Conservation (phyloP, 2,113 vertebrate genomes). For the Castor canadensis region DNA sequence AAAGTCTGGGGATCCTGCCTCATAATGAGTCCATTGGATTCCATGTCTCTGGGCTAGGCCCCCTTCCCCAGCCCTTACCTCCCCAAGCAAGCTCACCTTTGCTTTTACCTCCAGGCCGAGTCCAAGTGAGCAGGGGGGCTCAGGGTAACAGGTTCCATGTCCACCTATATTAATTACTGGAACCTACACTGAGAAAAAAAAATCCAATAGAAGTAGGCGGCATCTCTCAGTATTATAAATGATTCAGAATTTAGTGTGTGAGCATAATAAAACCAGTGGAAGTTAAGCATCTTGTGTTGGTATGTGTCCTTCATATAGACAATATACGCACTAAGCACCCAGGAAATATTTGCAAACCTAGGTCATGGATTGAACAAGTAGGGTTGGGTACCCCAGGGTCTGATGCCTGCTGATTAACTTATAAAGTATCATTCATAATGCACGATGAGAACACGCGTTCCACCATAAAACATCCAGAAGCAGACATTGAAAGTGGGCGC, state of each 20-base stretch:
- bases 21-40: accelerated
- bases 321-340: neutral
- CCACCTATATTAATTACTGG: neutral
- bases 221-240: neutral
- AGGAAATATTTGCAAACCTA: neutral
- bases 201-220: neutral
- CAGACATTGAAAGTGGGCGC: accelerated
- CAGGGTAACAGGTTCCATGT: neutral
- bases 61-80: accelerated
- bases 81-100: neutral
- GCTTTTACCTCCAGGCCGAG: no score
- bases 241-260: neutral
- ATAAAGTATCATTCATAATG: neutral
- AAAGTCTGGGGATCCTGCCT: neutral
- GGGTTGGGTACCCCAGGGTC: no score
- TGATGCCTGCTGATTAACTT: no score
- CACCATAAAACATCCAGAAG: no score
- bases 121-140: neutral
- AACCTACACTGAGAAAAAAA: neutral
- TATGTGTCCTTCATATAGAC: neutral
- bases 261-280: neutral
- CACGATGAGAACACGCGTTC: accelerated
- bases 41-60: no score
- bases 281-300: neutral
- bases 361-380: accelerated